Base-by-base conservation (phyloP, 2,888 invertebrate genomes). In the Scelioninae gen. 1 region DNA sequence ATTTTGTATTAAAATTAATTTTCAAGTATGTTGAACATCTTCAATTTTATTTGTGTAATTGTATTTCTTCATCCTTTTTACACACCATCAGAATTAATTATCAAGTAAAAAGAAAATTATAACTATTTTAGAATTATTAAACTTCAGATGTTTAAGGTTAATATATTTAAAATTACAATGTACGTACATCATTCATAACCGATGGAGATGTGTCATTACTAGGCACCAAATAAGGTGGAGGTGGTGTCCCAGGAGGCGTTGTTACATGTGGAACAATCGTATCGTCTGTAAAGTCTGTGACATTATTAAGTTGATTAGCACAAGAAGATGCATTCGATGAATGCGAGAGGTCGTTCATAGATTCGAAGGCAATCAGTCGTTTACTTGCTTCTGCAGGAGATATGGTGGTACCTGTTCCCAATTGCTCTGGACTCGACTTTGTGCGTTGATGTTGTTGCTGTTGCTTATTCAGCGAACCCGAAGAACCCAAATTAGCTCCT, bases 181-280 rank as follows among this genome's bases (percentile, higher is more conserved):
- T 38, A 80, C 81, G 29, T 63, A 85, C 84, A 56, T 84, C 81
- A 32, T 84, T 84, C 1, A 75, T 43, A 32, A 78, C 55, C 38
- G 90, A 84, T 8, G 88, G 88, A 51, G 89, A 88, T 15, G 89
- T 87, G 23, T 89, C 89, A 71, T 88, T 89, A 38, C 84, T 89
- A 58, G 93, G 93, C 88, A 93, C 92, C 40, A 94, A 94, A 92
- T 97, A 97, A 0, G 97, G 97, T 16, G 97, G 97, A 15, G 97
- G 97, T 49, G 97, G 97, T n/a, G 97, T 97, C 68, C 97, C 97
- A 1, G 97, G 96, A 56, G 96, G 96, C 16, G 96, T 95, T n/a
- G 94, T 90, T 38, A 90, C 85, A 77, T 88, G 91, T 38, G 88
- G 87, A 40, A 89, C 88, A 71, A 89, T 90, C 2, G 69, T 9